Conservation (phyloP, 1,140 invertebrate species). For the Meteorus sp. region DNA sequence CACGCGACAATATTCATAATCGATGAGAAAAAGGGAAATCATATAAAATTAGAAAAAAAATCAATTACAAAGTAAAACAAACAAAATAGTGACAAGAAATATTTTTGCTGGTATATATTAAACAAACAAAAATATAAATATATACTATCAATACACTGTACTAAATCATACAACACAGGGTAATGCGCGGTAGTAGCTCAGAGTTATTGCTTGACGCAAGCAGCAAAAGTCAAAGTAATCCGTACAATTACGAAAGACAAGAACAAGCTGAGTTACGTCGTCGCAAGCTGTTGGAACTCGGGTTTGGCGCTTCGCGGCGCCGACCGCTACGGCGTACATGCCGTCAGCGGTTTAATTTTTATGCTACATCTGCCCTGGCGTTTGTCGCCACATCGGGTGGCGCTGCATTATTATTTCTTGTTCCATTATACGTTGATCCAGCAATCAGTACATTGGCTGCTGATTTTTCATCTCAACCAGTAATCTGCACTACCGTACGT, state of each 20-base stretch:
- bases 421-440: slow-evolving; percentile 87
- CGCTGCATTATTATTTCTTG: slow-evolving; percentile 81
- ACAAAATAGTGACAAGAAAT: too few relatives aligned
- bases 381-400: slow-evolving; percentile 78
- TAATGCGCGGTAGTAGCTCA: slow-evolving; percentile 81
- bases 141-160: too few relatives aligned
- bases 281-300: slow-evolving; percentile 70
- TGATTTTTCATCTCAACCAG: slow-evolving; percentile 78
- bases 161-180: too few relatives aligned
- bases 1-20: too few relatives aligned
- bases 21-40: too few relatives aligned
- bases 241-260: slow-evolving; percentile 49
- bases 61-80: too few relatives aligned
- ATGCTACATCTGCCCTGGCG: slow-evolving; percentile 76
- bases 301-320: slow-evolving; percentile 60
- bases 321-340: slow-evolving; percentile 68
- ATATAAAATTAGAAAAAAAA: too few relatives aligned
- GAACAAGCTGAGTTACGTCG: slow-evolving; percentile 71
- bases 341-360: slow-evolving; percentile 75
- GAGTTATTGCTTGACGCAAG: slow-evolving; percentile 75
- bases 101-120: too few relatives aligned
- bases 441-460: slow-evolving; percentile 85
- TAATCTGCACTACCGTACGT: slow-evolving; percentile 74
- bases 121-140: too few relatives aligned
- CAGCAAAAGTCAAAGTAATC: slow-evolving; percentile 40